phyloP scores from a whole-genome alignment of 2,113 vertebrate species.

The Gasterosteus aculeatus region DNA sequence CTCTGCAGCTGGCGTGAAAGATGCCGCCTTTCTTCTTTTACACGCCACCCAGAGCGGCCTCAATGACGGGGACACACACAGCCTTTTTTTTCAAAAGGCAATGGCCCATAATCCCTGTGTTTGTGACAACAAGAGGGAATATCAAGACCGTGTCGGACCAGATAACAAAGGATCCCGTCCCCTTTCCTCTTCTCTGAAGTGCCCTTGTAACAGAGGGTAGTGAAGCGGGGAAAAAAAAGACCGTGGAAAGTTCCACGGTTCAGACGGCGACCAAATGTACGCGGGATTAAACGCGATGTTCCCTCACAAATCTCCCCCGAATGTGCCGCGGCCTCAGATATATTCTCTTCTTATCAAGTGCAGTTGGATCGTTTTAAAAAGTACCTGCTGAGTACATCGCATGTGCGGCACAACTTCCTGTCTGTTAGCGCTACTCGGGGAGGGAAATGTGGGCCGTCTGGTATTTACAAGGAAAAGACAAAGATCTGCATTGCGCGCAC shows the following conservation, averaged over 20 bases:
- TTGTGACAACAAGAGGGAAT: conserved; percentile 63
- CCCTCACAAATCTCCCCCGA: conserved; percentile 68
- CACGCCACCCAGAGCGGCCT: neutral
- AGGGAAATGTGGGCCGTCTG: conserved; percentile 17
- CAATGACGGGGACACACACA: conserved; percentile 38
- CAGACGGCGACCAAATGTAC: conserved; percentile 38
- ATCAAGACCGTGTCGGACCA: conserved; percentile 42
- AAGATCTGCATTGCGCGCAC: conserved; percentile 7
- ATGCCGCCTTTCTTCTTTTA: conserved; percentile 14
- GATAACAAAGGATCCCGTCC: conserved; percentile 32
- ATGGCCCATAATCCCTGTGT: conserved; percentile 65
- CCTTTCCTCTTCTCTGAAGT: conserved; percentile 40
- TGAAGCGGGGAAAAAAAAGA: conserved; percentile 31
- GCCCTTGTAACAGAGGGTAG: conserved; percentile 31
- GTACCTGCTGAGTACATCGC: neutral
- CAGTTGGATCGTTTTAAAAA: conserved; percentile 8
- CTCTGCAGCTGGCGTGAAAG: conserved; percentile 22
- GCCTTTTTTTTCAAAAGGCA: conserved; percentile 58
- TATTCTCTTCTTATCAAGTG: conserved; percentile 7
- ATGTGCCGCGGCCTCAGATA: conserved; percentile 19
- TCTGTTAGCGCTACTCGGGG: conserved; percentile 3
- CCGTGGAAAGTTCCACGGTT: conserved; percentile 44
- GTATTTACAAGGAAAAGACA: conserved; percentile 34
- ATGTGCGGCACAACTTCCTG: conserved; percentile 30
- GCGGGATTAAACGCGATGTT: conserved; percentile 60